These are phyloP conservation scores for Heteronetta atricapilla DNA, from an alignment of 2,113 vertebrate genomes.

Conservation along the genomic window DNA sequence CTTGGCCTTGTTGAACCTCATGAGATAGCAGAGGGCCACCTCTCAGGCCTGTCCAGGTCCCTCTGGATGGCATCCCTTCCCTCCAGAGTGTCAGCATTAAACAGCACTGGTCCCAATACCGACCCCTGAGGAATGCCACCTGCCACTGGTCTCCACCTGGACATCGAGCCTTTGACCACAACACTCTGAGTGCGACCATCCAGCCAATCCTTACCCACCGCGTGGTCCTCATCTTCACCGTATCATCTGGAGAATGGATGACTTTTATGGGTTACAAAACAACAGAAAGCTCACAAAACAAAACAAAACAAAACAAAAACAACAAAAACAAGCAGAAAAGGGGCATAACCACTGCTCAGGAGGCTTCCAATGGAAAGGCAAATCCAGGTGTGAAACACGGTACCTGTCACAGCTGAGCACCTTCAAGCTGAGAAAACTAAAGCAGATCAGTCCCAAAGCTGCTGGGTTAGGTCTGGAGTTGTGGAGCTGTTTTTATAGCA, in stretches of 20 bases:
- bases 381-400: neutral
- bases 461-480: neutral
- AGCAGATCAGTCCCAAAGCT: neutral
- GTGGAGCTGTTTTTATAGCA: neutral
- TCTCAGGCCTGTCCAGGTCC: no score
- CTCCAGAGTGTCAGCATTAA: neutral
- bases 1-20: no score
- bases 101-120: neutral
- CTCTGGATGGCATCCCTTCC: no score
- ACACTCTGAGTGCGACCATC: neutral
- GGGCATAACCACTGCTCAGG: neutral
- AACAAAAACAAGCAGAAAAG: neutral
- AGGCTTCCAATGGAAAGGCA: rapidly evolving
- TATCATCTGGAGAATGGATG: neutral
- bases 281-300: neutral
- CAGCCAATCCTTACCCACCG: neutral
- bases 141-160: neutral
- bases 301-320: neutral
- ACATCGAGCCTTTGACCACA: neutral
- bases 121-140: neutral
- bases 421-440: neutral
- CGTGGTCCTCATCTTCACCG: neutral
- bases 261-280: neutral
- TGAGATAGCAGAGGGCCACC: no score
- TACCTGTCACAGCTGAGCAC: neutral